These are phyloP conservation scores for Pelusios castaneus DNA, from an alignment of 2,113 vertebrate species.

Conservation along the genomic window DNA sequence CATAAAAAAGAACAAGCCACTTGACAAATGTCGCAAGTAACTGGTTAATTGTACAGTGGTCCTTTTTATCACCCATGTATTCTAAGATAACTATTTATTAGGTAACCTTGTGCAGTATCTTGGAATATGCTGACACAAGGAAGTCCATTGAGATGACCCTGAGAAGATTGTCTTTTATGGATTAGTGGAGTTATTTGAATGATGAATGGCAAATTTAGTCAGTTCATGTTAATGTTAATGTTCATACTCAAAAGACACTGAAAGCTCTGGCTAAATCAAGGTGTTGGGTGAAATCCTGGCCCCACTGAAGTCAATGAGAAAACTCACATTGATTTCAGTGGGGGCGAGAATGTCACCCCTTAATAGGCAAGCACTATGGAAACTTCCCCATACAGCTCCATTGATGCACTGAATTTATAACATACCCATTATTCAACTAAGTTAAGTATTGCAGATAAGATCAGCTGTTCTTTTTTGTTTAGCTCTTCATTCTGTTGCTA, in stretches of 20 bases:
- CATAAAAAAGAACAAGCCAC: background rate
- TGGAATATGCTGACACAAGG: background rate
- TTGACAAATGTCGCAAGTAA: background rate
- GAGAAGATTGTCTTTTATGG: background rate
- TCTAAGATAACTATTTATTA: constrained; percentile 13
- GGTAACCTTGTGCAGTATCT: background rate
- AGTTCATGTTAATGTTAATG: background rate
- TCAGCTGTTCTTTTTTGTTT: background rate
- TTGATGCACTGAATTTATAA: background rate
- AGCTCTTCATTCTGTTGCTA: background rate
- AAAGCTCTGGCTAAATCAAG: background rate
- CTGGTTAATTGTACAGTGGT: background rate
- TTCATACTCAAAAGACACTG: background rate
- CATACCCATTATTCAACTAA: background rate
- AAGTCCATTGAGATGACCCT: background rate
- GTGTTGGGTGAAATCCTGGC: background rate
- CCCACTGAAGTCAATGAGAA: background rate
- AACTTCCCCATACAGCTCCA: background rate
- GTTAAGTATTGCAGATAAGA: background rate
- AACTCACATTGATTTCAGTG: background rate
- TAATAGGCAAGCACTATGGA: background rate
- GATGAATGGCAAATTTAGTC: background rate
- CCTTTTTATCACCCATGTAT: background rate
- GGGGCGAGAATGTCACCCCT: background rate
- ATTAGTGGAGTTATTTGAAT: background rate